Percentiles rank a stretch among this genome's conserved stretches.
Evolutionary conservation across 92 coral and sea anemone species (phyloP).

Genomic region (Ricordea florida): DNA sequence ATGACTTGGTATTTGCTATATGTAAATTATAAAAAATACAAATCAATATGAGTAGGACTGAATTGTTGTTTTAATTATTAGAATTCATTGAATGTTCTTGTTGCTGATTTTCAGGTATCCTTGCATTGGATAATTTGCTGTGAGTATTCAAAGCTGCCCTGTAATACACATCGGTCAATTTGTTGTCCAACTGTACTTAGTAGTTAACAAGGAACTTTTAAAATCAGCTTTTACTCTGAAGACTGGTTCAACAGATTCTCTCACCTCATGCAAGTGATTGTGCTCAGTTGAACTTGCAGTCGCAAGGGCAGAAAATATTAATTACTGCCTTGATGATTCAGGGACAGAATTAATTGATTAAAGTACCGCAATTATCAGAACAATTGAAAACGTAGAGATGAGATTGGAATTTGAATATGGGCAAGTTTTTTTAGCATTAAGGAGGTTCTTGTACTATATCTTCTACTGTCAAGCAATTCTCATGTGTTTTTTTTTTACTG

Average conservation of each 20-base stretch:
- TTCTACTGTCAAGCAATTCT: neutral
- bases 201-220: neutral
- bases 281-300: too few species aligned
- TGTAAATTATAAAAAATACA: too few species aligned
- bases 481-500: neutral
- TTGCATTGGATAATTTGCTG: constrained; percentile 90
- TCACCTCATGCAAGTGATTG: neutral
- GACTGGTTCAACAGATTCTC: neutral
- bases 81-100: neutral
- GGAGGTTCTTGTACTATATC: neutral
- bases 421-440: neutral
- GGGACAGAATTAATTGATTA: too few species aligned
- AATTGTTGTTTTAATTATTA: neutral
- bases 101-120: constrained; percentile 64
- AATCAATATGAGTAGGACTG: too few species aligned
- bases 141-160: constrained; percentile 54
- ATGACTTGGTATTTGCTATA: neutral
- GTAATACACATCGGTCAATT: neutral
- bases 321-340: too few species aligned
- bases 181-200: neutral
- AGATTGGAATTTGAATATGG: too few species aligned
- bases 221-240: neutral
- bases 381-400: too few species aligned
- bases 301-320: too few species aligned
- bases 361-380: too few species aligned